Percentiles rank a stretch among this genome's conserved stretches.
Conservation (phyloP, 2,113 vertebrate genomes). For the Guaruba guarouba region DNA sequence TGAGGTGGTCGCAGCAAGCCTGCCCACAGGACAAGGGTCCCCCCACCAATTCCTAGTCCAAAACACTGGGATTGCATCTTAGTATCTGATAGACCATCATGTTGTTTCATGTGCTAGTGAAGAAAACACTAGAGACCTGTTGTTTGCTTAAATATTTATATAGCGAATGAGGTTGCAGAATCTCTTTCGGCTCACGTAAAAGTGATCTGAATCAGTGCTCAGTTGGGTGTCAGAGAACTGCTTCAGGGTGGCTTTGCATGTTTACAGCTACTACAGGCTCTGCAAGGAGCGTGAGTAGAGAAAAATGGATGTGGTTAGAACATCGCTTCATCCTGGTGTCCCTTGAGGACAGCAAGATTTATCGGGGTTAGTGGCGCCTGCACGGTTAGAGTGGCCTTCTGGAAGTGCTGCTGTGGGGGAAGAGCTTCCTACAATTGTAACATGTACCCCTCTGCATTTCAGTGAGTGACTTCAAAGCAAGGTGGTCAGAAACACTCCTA, state of each 20-base stretch:
- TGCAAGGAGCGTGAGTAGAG: background rate
- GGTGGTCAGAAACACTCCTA: background rate
- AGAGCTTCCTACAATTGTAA: slow-evolving; percentile 24
- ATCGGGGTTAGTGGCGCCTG: background rate
- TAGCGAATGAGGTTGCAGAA: background rate
- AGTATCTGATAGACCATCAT: fast-evolving
- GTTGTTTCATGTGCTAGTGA: background rate
- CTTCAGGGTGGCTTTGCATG: background rate
- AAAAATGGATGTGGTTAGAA: slow-evolving; percentile 30
- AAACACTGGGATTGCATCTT: background rate
- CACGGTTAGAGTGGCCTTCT: background rate
- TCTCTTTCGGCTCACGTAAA: background rate
- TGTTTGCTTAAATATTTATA: slow-evolving; percentile 31
- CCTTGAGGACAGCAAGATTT: slow-evolving; percentile 25
- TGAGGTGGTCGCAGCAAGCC: background rate
- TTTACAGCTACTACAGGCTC: background rate
- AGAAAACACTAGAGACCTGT: background rate
- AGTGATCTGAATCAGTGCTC: background rate
- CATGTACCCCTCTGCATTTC: background rate
- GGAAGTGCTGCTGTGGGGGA: slow-evolving; percentile 21
- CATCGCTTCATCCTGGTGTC: slow-evolving; percentile 15
- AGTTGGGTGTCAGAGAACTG: background rate
- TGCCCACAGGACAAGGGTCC: background rate
- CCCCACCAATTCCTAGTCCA: background rate
- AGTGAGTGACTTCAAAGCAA: slow-evolving; percentile 20